Base-by-base conservation (phyloP, 2,113 vertebrate genomes). In the Saimiri boliviensis region DNA sequence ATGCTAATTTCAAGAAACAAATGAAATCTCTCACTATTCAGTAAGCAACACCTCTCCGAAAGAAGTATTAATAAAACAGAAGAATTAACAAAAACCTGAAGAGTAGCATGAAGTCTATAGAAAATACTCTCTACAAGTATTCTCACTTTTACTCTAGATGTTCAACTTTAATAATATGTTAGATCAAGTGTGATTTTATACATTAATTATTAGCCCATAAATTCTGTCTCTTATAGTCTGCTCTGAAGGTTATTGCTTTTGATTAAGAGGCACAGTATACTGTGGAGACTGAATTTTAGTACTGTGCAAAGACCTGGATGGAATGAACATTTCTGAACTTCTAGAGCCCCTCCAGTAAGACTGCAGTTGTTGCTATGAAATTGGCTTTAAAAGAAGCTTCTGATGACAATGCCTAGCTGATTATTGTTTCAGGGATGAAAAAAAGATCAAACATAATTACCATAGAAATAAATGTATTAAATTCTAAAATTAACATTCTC, bases 401-500 rank as follows among this genome's bases (percentile, higher is more conserved):
- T 83, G n/a, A 47, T 74, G 58, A 70, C n/a, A 70, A 45, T 32
- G n/a, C 25, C 49, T 8, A 83, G 3, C 19, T 45, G 42, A 83
- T 77, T 17, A 79, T 27, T 56, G 5, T 47, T 97, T 81, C 17
- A 87, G 16, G 86, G 89, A 68, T 32, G 16, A 13, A 37, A 47
- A 47, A 79, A 92, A 84, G 45, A 40, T 13, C 49, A 92, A 87
- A 83, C 25, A 10, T 49, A 85, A 84, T 66, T 85, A 25, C 14
- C 21, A 93, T 3, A 66, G 73, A 68, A 95, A 97, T 70, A 17
- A 95, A 52, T 79, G 76, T 95, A 95, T 98, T 93, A 49, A 94
- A 74, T 95, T 45, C 14, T 68, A 37, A 76, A 96, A 89, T 94
- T 76, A 95, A 63, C 77, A 88, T 56, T 32, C 58, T 66, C n/a